Percentiles rank a stretch among this genome's conserved stretches.
Conservation (phyloP, 1,140 invertebrate genomes). For the Catajapyx aquilonaris region DNA sequence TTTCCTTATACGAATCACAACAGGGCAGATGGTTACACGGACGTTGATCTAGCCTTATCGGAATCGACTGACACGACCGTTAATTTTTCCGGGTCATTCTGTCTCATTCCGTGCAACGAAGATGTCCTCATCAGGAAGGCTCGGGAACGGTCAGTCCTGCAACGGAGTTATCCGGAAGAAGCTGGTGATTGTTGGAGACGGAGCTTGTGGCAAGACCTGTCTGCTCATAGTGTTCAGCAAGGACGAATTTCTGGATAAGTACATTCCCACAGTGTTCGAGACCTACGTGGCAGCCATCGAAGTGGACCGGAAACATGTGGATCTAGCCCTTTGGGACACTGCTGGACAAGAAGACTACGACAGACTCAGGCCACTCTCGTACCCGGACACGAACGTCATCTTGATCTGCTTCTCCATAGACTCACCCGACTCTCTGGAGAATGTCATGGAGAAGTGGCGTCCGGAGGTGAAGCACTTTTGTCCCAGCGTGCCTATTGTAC, state of each 20-base stretch:
- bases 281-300: constrained; percentile 41
- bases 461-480: constrained; percentile 36
- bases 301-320: constrained; percentile 35
- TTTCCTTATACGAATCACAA: no score
- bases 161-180: no score
- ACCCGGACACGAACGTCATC: constrained; percentile 37
- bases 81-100: no score
- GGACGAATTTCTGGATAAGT: constrained; percentile 38
- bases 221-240: constrained; percentile 36
- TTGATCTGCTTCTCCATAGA: constrained; percentile 33
- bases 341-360: no score
- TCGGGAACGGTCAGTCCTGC: no score
- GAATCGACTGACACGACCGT: no score
- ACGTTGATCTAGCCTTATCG: no score
- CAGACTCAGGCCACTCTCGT: constrained; percentile 33
- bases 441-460: constrained; percentile 32
- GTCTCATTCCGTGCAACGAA: no score
- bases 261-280: constrained; percentile 41
- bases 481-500: constrained; percentile 33
- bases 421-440: constrained; percentile 29
- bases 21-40: no score
- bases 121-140: no score
- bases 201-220: constrained; percentile 39
- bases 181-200: no score
- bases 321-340: constrained; percentile 39